These are phyloP conservation scores for Darevskia mixta DNA, from an alignment of 2,797 vertebrate genomes.

Conservation along the genomic window DNA sequence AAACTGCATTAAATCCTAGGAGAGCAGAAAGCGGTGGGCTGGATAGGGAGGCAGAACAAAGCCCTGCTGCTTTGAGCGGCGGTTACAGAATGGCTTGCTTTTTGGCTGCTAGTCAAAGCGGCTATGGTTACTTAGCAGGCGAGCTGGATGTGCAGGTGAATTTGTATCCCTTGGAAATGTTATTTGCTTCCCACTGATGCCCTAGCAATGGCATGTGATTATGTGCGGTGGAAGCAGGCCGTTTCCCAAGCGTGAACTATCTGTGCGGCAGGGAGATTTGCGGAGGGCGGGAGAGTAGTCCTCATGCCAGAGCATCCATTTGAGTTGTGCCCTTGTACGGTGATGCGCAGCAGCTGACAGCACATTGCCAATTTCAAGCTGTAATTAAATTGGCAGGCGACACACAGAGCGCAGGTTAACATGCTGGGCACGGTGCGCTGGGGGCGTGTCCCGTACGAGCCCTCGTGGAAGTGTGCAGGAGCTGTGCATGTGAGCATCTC, in stretches of 20 bases:
- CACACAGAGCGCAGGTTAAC: neutral
- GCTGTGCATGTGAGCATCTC: neutral
- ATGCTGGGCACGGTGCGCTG: neutral
- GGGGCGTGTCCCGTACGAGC: neutral
- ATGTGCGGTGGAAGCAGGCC: accelerated
- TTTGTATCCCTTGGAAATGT: no score
- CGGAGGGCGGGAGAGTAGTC: neutral
- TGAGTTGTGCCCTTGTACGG: neutral
- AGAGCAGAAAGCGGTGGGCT: neutral
- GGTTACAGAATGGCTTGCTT: neutral
- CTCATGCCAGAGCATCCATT: neutral
- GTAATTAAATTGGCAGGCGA: slow-evolving; percentile 12
- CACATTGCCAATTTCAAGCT: neutral
- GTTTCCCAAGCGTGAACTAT: accelerated
- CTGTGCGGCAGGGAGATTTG: neutral
- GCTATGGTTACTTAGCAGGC: neutral
- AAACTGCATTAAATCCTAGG: neutral
- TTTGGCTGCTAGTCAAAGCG: neutral
- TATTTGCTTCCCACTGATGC: neutral
- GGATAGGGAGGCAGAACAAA: neutral
- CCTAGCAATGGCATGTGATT: accelerated
- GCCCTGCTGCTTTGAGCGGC: accelerated
- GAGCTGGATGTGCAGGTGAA: neutral
- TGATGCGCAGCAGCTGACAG: neutral
- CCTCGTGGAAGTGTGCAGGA: neutral